Evolutionary conservation across 2,888 invertebrate species (phyloP).

Genomic region (Tenthredo distinguenda): DNA sequence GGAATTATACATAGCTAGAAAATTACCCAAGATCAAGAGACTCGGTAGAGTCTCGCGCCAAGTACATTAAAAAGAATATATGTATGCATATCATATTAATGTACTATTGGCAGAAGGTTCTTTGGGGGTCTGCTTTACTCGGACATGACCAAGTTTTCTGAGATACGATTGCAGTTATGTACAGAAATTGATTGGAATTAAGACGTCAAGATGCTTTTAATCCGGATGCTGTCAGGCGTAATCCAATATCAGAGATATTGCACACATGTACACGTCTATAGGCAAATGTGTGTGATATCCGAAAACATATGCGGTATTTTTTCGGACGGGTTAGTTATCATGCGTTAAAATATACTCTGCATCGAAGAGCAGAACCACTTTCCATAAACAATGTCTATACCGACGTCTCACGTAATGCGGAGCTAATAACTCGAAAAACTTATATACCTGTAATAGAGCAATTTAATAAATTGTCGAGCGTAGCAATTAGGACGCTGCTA

Average conservation of each 20-base stretch:
- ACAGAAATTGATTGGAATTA: background rate
- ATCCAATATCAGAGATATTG: background rate
- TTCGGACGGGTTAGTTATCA: slow-evolving; percentile 57
- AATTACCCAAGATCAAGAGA: background rate
- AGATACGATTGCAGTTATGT: background rate
- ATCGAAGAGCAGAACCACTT: slow-evolving; percentile 59
- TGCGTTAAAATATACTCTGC: slow-evolving; percentile 62
- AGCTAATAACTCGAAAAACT: slow-evolving; percentile 49
- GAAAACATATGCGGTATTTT: background rate
- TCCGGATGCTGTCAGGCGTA: background rate
- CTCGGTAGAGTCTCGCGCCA: too few species aligned
- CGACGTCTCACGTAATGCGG: slow-evolving; percentile 54
- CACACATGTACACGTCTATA: background rate
- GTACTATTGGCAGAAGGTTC: too few species aligned
- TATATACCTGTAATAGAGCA: slow-evolving; percentile 67
- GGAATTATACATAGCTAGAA: background rate
- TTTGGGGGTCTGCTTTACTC: background rate
- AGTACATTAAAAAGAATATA: too few species aligned
- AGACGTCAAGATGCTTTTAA: background rate
- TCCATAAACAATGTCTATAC: slow-evolving; percentile 66
- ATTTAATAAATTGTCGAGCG: slow-evolving; percentile 69
- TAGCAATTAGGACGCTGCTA: slow-evolving; percentile 67
- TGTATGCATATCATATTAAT: too few species aligned
- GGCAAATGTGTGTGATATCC: background rate
- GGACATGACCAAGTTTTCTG: background rate